Base-by-base conservation (phyloP, 2,888 invertebrate species). In the Tetrapedia diversipes region DNA sequence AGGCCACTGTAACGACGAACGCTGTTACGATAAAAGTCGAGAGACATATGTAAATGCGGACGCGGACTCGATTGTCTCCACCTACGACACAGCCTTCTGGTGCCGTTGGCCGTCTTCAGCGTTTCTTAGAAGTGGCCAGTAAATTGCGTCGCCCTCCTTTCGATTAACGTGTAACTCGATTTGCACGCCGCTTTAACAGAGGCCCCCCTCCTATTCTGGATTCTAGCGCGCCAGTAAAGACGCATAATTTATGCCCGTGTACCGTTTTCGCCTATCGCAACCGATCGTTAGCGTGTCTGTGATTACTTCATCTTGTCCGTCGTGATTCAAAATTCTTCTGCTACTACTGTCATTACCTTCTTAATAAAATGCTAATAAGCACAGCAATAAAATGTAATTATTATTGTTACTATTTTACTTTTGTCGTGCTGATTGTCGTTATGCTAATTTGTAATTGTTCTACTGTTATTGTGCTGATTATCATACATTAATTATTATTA, bases 81-180 rank as follows among this genome's bases (percentile, higher is more conserved):
- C 79, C 79, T 77, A 79, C 77, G 53, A 22, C n/a, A 22, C 34
- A 49, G 47, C 59, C 71, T 80, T 80, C 67, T 67, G 45, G 65
- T 57, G 54, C 54, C 53, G 74, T 76, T 67, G 66, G 60, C 71
- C 67, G 77, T 80, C 80, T 82, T 71, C 69, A 32, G 37, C 16
- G 51, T 80, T 81, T 69, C 67, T 63, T 66, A 75, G 81, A 81
- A 66, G 29, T 24, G 27, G 47, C 47, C 66, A 56, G 56, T 75
- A 71, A 72, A 76, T 65, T 67, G 77, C 68, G 49, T 74, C 67
- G 79, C 37, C 81, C 81, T 79, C 81, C 54, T 81, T 82, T 81
- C 81, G 79, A 79, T 79, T 77, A 81, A 65, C 66, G 64, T 66
- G 57, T 63, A 76, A 67, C 79, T 68, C 81, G 69, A 68, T 77